Base-by-base conservation (phyloP, 2,888 invertebrate species). In the Gnatocerus cornutus region DNA sequence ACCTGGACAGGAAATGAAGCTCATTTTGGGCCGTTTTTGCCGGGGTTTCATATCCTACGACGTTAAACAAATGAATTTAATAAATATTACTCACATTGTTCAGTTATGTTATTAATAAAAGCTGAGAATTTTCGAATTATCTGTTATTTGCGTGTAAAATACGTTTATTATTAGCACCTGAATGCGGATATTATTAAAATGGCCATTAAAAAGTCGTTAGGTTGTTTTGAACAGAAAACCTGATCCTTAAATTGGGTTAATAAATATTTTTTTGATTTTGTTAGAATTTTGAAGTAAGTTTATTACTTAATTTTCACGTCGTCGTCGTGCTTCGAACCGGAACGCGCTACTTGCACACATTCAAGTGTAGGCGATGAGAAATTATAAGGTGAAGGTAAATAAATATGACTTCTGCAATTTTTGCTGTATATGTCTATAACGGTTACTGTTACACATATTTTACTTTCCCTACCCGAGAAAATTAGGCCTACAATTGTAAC, bases 371-470 rank as follows among this genome's bases (percentile, higher is more conserved):
- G 62, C 62, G 62, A 37, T 52, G 21, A 16, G 62, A 50, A 37
- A 52, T 52, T 33, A 62, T 61, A 48, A 21, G 21, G 21, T 21
- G 21, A 21, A 21, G 14, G 29, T 14, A 30, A 10, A 59, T 59
- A 45, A 46, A 45, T 46, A 59, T 12, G 8, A 29, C 37, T 61
- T 50, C 21, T 43, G 5, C 16, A 37, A 27, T 37, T 48, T 27
- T 29, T 45, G 37, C 14, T 33, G 50, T 21, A 14, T 14, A 13
- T 59, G 45, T 27, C 59, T 33, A 21, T 21, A 21, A 21, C 21
- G 27, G 46, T 59, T n/a, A 59, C 46, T 46, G 46, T 45, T 59
- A 59, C 27, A 61, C 33, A 59, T 59, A 61, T 61, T 61, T 61
- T 61, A 61, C 61, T 61, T 61, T 61, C 48, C 50, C 29, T 55